phyloP scores from a whole-genome alignment of 2,797 vertebrate genomes.

The Manis javanica region DNA sequence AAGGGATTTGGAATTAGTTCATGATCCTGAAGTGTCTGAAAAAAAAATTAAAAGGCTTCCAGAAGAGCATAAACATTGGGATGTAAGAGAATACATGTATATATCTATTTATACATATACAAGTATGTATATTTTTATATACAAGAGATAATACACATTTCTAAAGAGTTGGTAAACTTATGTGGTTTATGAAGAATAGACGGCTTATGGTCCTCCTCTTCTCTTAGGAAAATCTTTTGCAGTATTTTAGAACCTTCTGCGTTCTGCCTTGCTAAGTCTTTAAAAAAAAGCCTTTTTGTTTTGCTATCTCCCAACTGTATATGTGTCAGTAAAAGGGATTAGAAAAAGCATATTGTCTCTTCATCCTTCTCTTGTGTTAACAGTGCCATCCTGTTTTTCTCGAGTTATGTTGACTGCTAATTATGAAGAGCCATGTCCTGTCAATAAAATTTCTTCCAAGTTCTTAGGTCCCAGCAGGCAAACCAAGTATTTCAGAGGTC shows the following conservation, averaged over 20 bases:
- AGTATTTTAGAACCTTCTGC: background rate
- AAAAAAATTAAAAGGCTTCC: background rate
- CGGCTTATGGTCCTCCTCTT: background rate
- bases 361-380: background rate
- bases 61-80: background rate
- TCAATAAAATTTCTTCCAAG: constrained; percentile 61
- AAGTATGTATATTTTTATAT: background rate
- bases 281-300: background rate
- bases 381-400: background rate
- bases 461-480: constrained; percentile 64
- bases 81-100: background rate
- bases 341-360: background rate
- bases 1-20: background rate
- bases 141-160: background rate
- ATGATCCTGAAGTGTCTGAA: background rate
- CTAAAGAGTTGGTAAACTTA: constrained; percentile 28
- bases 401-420: background rate
- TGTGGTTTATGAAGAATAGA: background rate
- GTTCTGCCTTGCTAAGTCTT: background rate
- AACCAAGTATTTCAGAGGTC: background rate
- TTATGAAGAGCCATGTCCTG: background rate
- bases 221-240: background rate
- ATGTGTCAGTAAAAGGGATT: background rate
- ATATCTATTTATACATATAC: background rate
- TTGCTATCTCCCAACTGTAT: background rate